A percentile compares a stretch with the other conserved stretches of the same genome.
Evolutionary conservation across 2,888 invertebrate genomes (phyloP).

Genomic region (Spodoptera littoralis): DNA sequence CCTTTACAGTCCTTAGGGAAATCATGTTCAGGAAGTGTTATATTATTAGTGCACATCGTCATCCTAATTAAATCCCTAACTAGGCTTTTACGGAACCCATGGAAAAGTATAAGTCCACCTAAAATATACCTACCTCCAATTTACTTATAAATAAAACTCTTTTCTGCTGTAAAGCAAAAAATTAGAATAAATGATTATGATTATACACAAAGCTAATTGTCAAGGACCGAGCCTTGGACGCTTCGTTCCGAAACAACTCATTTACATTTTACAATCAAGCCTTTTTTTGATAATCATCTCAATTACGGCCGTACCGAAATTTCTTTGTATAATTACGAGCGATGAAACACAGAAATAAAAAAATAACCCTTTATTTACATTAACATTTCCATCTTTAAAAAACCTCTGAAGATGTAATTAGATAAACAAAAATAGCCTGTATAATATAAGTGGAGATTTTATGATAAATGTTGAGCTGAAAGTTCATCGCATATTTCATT

Average conservation of each 20-base stretch:
- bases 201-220: constrained; percentile 32
- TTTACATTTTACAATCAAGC: constrained; percentile 58
- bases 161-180: constrained; percentile 12
- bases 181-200: constrained; percentile 26
- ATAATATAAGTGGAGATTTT: constrained; percentile 35
- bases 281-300: constrained; percentile 54
- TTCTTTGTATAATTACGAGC: constrained; percentile 56
- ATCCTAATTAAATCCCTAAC: constrained; percentile 35
- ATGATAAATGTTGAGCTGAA: constrained; percentile 43
- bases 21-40: constrained; percentile 27
- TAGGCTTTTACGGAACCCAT: constrained; percentile 31
- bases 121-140: background rate
- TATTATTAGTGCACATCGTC: constrained; percentile 27
- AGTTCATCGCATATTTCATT: constrained; percentile 66
- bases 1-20: constrained; percentile 23
- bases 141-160: constrained; percentile 7
- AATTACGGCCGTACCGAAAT: constrained; percentile 53
- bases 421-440: constrained; percentile 22
- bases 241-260: constrained; percentile 38
- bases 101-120: constrained; percentile 14
- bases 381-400: constrained; percentile 44
- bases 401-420: constrained; percentile 40
- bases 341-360: constrained; percentile 42
- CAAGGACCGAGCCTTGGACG: constrained; percentile 18
- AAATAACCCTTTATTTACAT: constrained; percentile 41